These are phyloP conservation scores for Actenoides lindsayi DNA, from an alignment of 2,113 vertebrate genomes.

Conservation along the genomic window DNA sequence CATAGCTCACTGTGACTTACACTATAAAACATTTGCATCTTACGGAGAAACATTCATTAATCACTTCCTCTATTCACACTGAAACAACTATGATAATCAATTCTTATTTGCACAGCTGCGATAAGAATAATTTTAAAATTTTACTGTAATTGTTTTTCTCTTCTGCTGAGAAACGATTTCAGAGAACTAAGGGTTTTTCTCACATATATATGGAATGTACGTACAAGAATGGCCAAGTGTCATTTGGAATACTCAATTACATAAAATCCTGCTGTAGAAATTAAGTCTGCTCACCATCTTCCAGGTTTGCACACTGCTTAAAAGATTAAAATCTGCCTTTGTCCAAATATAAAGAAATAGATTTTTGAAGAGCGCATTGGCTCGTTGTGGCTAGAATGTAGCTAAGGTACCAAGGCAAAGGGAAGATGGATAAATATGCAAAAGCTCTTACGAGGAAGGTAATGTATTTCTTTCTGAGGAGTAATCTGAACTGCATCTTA, in stretches of 20 bases:
- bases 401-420: neutral
- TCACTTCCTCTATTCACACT: constrained; percentile 52
- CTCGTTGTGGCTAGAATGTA: neutral
- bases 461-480: neutral
- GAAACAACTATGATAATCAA: constrained; percentile 70
- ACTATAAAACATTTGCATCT: constrained; percentile 59
- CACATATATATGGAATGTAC: neutral
- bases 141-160: constrained; percentile 44
- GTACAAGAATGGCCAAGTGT: neutral
- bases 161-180: constrained; percentile 55
- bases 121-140: constrained; percentile 68
- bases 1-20: constrained; percentile 53
- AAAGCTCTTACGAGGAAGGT: neutral
- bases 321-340: neutral
- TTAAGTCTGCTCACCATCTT: neutral
- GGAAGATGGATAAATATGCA: neutral
- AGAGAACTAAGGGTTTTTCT: neutral
- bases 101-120: constrained; percentile 68
- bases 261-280: neutral
- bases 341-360: neutral
- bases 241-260: neutral
- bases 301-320: neutral
- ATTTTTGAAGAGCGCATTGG: neutral
- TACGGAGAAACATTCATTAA: constrained; percentile 71
- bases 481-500: neutral